These are phyloP conservation scores for Drosophila gaucha DNA, from an alignment of 2,888 invertebrate species.

Conservation along the genomic window DNA sequence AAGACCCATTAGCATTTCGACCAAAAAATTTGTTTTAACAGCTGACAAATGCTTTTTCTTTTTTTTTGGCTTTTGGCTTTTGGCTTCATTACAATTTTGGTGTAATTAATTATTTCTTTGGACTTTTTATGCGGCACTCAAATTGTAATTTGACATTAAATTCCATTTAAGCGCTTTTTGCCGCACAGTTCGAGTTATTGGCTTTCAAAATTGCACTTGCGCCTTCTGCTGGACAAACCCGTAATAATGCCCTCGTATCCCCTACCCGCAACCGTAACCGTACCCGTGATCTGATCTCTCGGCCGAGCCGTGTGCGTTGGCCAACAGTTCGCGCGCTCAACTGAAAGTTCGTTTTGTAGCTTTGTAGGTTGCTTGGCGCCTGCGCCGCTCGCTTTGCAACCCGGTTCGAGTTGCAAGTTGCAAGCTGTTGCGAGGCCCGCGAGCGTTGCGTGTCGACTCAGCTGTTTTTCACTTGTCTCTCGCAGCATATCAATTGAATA, in stretches of 20 bases:
- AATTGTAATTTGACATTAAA: conserved; percentile 55
- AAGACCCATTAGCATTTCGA: conserved; percentile 67
- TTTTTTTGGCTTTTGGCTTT: conserved; percentile 5
- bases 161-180: conserved; percentile 24
- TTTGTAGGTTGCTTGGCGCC: conserved; percentile 31
- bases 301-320: conserved; percentile 18
- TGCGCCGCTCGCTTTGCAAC: conserved; percentile 30
- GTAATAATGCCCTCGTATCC: background rate
- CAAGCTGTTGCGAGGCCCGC: conserved; percentile 9
- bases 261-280: conserved; percentile 3
- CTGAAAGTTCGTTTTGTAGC: conserved; percentile 48
- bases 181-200: conserved; percentile 27
- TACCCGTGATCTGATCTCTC: conserved; percentile 15
- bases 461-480: conserved; percentile 52
- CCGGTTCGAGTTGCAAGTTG: conserved; percentile 32
- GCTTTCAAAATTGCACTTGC: conserved; percentile 54
- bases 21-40: conserved; percentile 66
- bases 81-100: conserved; percentile 34
- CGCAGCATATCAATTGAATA: conserved; percentile 60
- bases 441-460: conserved; percentile 71
- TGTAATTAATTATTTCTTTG: conserved; percentile 48
- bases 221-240: background rate
- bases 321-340: conserved; percentile 56
- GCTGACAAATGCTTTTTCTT: conserved; percentile 63
- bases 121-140: conserved; percentile 35